Conservation (phyloP, 2,888 invertebrate genomes). For the Anoplius nigerrimus region DNA sequence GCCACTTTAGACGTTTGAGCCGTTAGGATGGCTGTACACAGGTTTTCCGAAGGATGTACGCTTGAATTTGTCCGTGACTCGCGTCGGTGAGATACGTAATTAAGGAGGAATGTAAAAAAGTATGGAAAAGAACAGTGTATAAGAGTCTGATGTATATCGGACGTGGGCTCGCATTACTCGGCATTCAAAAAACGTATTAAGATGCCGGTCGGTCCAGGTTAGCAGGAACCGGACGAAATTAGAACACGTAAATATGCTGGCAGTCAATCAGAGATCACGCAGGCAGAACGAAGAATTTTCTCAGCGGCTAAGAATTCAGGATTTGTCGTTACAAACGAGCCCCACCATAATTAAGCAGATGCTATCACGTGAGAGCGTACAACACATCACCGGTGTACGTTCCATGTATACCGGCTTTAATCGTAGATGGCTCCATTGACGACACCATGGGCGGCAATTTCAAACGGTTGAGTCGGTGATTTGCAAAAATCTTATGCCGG, state of each 20-base stretch:
- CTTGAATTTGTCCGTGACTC: too few relatives aligned
- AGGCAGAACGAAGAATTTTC: constrained; percentile 66
- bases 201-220: too few relatives aligned
- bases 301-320: constrained; percentile 63
- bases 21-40: too few relatives aligned
- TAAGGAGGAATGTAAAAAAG: too few relatives aligned
- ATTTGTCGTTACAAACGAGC: constrained; percentile 71
- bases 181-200: too few relatives aligned
- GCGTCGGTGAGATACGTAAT: too few relatives aligned
- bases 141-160: too few relatives aligned
- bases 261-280: constrained; percentile 26
- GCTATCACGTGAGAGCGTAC: constrained; percentile 69
- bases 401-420: constrained; percentile 41
- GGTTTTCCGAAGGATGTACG: too few relatives aligned
- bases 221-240: neutral
- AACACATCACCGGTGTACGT: constrained; percentile 21
- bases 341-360: constrained; percentile 69
- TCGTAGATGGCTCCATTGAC: constrained; percentile 61
- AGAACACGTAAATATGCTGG: neutral
- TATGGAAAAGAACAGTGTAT: too few relatives aligned
- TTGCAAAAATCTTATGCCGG: constrained; percentile 40
- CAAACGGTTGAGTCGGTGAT: constrained; percentile 43
- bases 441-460: constrained; percentile 51
- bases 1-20: too few relatives aligned
- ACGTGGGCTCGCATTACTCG: too few relatives aligned